phyloP scores from a whole-genome alignment of 2,797 vertebrate genomes.

The Clarias laeviceps region DNA sequence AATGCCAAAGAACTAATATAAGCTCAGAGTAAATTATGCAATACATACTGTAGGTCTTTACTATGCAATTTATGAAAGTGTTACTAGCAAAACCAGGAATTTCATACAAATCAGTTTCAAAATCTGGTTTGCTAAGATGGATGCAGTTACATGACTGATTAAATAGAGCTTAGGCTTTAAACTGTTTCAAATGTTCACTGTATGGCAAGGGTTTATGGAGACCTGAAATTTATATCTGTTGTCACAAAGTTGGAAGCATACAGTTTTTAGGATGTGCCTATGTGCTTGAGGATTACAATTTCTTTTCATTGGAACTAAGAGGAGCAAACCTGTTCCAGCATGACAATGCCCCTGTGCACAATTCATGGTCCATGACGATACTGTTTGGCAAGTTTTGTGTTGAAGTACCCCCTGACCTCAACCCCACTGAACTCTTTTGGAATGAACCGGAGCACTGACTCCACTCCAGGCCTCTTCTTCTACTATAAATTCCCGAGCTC shows the following conservation, averaged over 20 bases:
- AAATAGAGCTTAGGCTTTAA: background rate
- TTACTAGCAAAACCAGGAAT: background rate
- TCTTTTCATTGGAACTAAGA: background rate
- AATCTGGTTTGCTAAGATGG: background rate
- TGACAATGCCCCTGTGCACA: background rate
- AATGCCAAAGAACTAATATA: background rate
- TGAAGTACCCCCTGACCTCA: background rate
- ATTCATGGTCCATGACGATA: background rate
- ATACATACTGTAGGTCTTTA: background rate
- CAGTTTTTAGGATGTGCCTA: background rate
- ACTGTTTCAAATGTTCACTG: background rate
- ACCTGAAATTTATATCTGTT: background rate
- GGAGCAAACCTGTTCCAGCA: background rate
- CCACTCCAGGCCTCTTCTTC: background rate
- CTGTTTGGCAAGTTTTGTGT: background rate
- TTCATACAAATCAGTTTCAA: background rate
- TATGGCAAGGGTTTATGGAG: background rate
- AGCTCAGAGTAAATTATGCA: background rate
- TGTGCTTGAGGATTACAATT: background rate
- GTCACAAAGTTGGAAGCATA: background rate
- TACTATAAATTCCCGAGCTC: background rate
- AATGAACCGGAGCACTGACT: background rate
- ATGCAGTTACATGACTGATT: background rate
- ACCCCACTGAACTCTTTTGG: background rate
- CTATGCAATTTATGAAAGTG: background rate